phyloP scores from a whole-genome alignment of 2,797 vertebrate genomes.

The Tapera naevia region DNA sequence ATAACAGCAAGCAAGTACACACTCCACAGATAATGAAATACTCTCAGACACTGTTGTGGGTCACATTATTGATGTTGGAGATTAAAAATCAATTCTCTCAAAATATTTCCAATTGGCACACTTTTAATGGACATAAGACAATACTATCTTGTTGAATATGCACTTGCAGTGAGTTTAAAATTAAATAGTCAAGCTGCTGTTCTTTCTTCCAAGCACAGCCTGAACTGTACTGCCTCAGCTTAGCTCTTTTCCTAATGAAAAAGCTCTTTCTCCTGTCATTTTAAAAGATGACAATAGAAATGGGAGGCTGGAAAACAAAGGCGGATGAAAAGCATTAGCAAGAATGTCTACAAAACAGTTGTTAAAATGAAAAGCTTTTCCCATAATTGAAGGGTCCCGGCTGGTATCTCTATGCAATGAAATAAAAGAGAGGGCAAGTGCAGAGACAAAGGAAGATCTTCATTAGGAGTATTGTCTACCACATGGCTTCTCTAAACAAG shows the following conservation, averaged over 20 bases:
- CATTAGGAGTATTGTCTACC: slow-evolving; percentile 55
- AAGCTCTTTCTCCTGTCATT: slow-evolving; percentile 53
- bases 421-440: slow-evolving; percentile 56
- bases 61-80: not conserved
- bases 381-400: slow-evolving; percentile 50
- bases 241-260: slow-evolving; percentile 59
- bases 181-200: slow-evolving; percentile 15
- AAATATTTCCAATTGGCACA: slow-evolving; percentile 10
- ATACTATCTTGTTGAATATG: slow-evolving; percentile 6
- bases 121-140: not conserved
- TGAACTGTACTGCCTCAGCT: not conserved
- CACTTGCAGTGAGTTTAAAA: not conserved
- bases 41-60: not conserved
- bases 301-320: slow-evolving; percentile 56
- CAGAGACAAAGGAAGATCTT: slow-evolving; percentile 58
- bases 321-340: slow-evolving; percentile 22
- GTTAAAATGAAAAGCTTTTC: slow-evolving; percentile 63
- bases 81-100: not conserved
- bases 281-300: slow-evolving; percentile 48
- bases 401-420: not conserved
- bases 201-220: not conserved
- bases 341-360: slow-evolving; percentile 53
- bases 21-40: not conserved
- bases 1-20: not conserved
- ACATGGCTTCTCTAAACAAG: slow-evolving; percentile 28